Percentiles rank a stretch among this genome's conserved stretches.
phyloP scores from a whole-genome alignment of 2,113 vertebrate genomes.

The Myrmecobius fasciatus region DNA sequence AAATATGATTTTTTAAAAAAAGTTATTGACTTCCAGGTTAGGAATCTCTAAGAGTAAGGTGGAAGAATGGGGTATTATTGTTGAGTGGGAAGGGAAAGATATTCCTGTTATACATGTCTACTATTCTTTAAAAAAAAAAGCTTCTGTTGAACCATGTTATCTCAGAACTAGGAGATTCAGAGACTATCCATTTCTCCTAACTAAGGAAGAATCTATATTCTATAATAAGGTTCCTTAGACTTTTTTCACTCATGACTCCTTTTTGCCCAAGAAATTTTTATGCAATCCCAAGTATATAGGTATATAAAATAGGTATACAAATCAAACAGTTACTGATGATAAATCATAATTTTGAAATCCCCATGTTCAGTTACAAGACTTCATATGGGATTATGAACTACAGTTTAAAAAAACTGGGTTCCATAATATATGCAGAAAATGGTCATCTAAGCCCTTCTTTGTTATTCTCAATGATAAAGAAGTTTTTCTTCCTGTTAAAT shows the following conservation, averaged over 20 bases:
- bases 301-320: no score
- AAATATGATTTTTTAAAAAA: neutral
- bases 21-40: neutral
- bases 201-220: neutral
- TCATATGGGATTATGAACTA: no score
- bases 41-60: neutral
- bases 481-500: neutral
- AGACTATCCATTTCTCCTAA: neutral
- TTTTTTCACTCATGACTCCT: no score
- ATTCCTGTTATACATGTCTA: neutral
- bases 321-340: no score
- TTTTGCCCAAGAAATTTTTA: no score
- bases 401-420: no score
- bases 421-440: neutral
- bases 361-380: no score
- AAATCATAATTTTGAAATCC: no score
- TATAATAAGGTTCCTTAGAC: neutral
- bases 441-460: neutral
- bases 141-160: neutral
- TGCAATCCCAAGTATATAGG: no score
- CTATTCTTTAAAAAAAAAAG: neutral
- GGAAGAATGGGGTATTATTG: neutral
- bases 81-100: neutral
- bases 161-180: neutral
- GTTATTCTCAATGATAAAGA: neutral